Percentiles rank a stretch among this genome's conserved stretches.
Evolutionary conservation across 2,888 invertebrate species (phyloP).

Genomic region (Strigamia maritima): DNA sequence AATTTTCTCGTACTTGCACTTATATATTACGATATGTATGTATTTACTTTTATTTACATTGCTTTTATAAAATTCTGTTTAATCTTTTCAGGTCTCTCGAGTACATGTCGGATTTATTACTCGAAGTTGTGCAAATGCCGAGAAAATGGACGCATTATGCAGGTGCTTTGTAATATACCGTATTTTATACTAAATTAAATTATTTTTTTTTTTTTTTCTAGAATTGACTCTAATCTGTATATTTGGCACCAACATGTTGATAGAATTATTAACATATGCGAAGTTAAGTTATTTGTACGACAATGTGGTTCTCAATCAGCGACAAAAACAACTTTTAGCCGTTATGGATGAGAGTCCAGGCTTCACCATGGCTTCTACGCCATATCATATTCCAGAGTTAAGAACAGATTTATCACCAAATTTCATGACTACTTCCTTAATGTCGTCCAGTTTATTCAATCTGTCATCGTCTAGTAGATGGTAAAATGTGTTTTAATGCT

Average conservation of each 20-base stretch:
- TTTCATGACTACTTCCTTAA: not conserved
- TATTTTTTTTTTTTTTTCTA: not conserved
- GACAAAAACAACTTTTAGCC: constrained; percentile 7
- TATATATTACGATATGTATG: constrained; percentile 35
- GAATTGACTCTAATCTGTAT: not conserved
- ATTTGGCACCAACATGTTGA: not conserved
- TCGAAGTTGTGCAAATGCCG: not conserved
- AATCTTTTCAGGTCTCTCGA: not conserved
- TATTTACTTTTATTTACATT: no score
- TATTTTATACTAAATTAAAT: no score
- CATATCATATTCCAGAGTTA: not conserved
- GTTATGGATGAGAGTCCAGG: not conserved
- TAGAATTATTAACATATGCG: not conserved
- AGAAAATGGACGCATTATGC: not conserved
- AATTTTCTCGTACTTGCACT: not conserved
- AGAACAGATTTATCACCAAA: not conserved
- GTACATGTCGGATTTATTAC: not conserved
- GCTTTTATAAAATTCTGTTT: not conserved
- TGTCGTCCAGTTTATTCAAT: not conserved
- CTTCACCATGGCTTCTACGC: not conserved
- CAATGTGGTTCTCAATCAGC: not conserved
- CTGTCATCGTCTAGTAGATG: not conserved
- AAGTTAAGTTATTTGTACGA: not conserved
- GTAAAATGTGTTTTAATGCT: not conserved
- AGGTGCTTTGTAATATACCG: not conserved